A percentile compares a stretch with the other conserved stretches of the same genome.
phyloP scores from a whole-genome alignment of 2,888 invertebrate genomes.

The Drosophila borborema region DNA sequence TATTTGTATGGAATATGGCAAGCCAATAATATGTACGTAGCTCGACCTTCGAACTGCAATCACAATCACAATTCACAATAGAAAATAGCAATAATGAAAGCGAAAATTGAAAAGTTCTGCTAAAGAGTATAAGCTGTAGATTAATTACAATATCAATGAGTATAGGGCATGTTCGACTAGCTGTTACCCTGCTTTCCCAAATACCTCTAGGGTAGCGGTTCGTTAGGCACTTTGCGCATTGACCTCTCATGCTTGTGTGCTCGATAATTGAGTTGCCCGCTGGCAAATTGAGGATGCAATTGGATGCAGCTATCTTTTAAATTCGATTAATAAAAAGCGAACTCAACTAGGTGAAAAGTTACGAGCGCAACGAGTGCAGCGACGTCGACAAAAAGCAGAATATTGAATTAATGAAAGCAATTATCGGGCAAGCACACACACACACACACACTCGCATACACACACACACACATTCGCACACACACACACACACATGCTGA shows the following conservation, averaged over 20 bases:
- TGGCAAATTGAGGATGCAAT: constrained; percentile 1
- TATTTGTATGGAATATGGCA: not conserved
- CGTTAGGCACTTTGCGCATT: no score
- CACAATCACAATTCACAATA: not conserved
- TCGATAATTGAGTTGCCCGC: constrained; percentile 2
- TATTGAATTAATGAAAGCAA: constrained; percentile 8
- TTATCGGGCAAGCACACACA: not conserved
- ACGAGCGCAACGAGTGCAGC: not conserved
- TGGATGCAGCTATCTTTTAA: not conserved
- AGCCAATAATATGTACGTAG: not conserved
- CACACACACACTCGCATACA: not conserved
- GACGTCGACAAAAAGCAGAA: not conserved
- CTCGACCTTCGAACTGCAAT: not conserved
- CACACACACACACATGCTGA: not conserved
- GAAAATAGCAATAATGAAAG: not conserved
- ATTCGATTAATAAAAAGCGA: not conserved
- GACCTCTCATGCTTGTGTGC: not conserved
- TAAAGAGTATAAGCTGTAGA: not conserved
- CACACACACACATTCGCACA: not conserved
- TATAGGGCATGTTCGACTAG: not conserved
- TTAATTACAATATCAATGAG: not conserved
- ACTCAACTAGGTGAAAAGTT: not conserved
- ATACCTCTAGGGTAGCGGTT: not conserved
- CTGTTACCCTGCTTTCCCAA: not conserved
- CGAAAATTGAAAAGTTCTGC: not conserved